Evolutionary conservation across 2,888 invertebrate genomes (phyloP).

Genomic region (Branchinecta sandiegonensis): DNA sequence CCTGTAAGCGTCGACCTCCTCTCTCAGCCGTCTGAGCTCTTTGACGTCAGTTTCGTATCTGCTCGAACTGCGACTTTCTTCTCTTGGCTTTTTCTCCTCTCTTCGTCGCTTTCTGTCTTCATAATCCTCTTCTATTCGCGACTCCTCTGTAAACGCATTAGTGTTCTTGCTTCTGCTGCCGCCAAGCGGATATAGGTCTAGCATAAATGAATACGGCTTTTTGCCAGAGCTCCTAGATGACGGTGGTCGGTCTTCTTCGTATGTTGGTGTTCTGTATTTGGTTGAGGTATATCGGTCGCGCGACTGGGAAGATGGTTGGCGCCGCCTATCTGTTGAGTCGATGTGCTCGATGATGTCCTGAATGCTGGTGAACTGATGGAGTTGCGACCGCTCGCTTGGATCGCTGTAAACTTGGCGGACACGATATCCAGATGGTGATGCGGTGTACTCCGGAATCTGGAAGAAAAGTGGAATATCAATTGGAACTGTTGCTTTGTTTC

Average conservation of each 20-base stretch:
- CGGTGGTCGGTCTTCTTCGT: too few relatives aligned
- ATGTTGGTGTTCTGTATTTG: too few relatives aligned
- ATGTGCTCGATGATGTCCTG: conserved; percentile 4
- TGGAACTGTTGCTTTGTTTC: too few relatives aligned
- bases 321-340: background rate
- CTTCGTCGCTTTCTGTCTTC: background rate
- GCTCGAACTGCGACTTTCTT: too few relatives aligned
- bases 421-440: too few relatives aligned
- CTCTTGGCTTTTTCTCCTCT: too few relatives aligned
- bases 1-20: too few relatives aligned
- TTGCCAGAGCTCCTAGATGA: background rate
- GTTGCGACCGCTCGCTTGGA: background rate
- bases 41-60: too few relatives aligned
- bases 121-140: background rate
- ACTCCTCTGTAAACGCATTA: background rate
- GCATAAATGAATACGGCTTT: background rate
- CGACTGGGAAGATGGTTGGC: background rate
- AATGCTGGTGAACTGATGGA: conserved; percentile 2
- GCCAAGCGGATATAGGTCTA: background rate
- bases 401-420: too few relatives aligned
- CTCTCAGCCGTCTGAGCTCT: too few relatives aligned
- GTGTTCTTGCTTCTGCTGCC: background rate
- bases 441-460: too few relatives aligned
- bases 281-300: background rate
- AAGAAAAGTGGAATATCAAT: too few relatives aligned